Evolutionary conservation across 2,797 vertebrate genomes (phyloP), one percentile per base, ranked within the genome.

Genomic region (Coluber constrictor): DNA sequence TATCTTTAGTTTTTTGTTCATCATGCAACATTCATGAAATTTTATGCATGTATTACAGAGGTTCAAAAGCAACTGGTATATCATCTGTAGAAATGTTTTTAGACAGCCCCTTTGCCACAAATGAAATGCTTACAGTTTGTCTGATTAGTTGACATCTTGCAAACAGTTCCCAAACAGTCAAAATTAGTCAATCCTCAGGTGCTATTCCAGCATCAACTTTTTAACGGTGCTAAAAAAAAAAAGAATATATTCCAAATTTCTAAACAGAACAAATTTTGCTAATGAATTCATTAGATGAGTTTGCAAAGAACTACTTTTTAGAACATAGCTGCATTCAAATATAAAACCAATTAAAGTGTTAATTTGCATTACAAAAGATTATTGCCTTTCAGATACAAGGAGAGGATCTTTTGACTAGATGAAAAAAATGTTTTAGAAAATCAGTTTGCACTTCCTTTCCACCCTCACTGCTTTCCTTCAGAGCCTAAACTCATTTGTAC

Each of bases 251-350:
- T 15, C 51, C 86, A 23, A 15, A n/a, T 86, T 91, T 63, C 32
- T 86, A 54, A 92, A 93, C 47, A 61, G 74, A 90, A 87, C 60
- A n/a, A 59, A 90, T 90, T 87, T 66, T 70, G 55, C 29, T 87
- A 57, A 79, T 88, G 18, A 94, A 32, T 13, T 11, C 20, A 91
- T 13, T 89, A 92, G 92, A 92, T 88, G 90, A 16, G 47, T 79
- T n/a, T 87, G 66, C 37, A 25, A 29, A 2, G 11, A 61, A 79
- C 27, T 94, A 23, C 54, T 94, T 93, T 92, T 94, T 91, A 91
- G 89, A 92, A 89, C 51, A 3, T 91, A n/a, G 56, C 91, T 29
- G 32, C 27, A 92, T 94, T 90, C 54, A 66, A 37, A 32, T 90
- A 66, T 16, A 83, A 88, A 89, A 89, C 91, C 92, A 66, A 74